Evolutionary conservation across 1,140 invertebrate species (phyloP).

Genomic region (Drosophila dunni): DNA sequence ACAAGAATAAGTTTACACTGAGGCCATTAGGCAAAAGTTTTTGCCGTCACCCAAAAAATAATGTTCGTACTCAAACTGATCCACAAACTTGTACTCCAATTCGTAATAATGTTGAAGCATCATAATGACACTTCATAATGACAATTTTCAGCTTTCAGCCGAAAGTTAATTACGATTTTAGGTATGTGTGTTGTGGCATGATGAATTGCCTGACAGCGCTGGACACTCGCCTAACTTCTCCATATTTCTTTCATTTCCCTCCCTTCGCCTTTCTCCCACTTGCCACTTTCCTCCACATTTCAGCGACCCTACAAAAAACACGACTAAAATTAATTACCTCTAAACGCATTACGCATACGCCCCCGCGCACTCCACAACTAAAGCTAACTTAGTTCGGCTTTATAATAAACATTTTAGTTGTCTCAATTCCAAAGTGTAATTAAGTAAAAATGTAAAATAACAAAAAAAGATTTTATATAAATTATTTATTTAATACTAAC

Average conservation of each 20-base stretch:
- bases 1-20: constrained; percentile 39
- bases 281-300: constrained; percentile 2
- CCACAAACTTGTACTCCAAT: no score
- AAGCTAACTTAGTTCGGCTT: not conserved
- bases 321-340: constrained; percentile 55
- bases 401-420: no score
- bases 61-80: not conserved
- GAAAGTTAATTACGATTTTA: constrained; percentile 53
- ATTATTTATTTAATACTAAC: no score
- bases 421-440: no score
- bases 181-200: constrained; percentile 33
- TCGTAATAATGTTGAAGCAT: constrained; percentile 30
- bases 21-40: constrained; percentile 64
- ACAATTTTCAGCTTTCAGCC: constrained; percentile 39
- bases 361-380: constrained; percentile 6
- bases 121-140: constrained; percentile 50
- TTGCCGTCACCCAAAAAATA: constrained; percentile 14
- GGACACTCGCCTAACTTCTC: constrained; percentile 4
- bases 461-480: no score
- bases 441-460: no score
- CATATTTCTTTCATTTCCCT: not conserved
- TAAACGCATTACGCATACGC: constrained; percentile 48
- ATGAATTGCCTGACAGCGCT: constrained; percentile 53
- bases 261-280: not conserved
- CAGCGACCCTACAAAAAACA: constrained; percentile 1